phyloP scores from a whole-genome alignment of 2,113 vertebrate genomes.

The Capra hircus region DNA sequence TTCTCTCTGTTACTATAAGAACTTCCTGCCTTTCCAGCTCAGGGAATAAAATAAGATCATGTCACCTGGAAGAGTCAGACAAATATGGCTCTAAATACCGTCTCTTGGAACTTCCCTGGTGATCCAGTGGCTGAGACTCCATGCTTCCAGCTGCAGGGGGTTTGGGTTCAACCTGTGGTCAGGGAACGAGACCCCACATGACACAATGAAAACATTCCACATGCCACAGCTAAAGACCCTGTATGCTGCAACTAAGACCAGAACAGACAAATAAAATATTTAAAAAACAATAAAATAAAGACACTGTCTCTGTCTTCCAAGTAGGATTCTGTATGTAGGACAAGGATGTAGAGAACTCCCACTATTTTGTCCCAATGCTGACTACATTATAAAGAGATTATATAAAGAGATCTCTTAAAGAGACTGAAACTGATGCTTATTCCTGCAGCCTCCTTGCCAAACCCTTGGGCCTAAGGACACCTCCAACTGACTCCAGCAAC shows the following conservation, averaged over 20 bases:
- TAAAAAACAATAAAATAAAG: background rate
- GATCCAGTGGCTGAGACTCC: background rate
- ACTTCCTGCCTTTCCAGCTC: background rate
- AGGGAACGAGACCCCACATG: background rate
- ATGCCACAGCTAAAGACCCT: rapidly evolving
- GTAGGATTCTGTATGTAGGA: background rate
- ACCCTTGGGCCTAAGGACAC: background rate
- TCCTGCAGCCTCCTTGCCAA: background rate
- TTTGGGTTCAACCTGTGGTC: background rate
- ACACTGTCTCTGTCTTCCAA: background rate
- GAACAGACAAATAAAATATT: background rate
- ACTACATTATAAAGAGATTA: background rate
- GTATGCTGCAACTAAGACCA: background rate
- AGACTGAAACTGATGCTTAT: background rate
- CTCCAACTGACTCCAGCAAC: background rate
- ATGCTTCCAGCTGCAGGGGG: background rate
- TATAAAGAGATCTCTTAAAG: background rate
- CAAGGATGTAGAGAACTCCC: background rate
- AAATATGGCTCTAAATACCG: background rate
- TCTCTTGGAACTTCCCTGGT: background rate
- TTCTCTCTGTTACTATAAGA: background rate
- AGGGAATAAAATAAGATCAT: background rate
- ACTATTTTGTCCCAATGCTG: background rate
- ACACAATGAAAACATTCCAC: background rate
- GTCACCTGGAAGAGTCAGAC: background rate